A percentile compares a stretch with the other conserved stretches of the same genome.
These are phyloP conservation scores for Pseudotriccus pelzelni DNA, from an alignment of 2,797 vertebrate species.

Conservation along the genomic window DNA sequence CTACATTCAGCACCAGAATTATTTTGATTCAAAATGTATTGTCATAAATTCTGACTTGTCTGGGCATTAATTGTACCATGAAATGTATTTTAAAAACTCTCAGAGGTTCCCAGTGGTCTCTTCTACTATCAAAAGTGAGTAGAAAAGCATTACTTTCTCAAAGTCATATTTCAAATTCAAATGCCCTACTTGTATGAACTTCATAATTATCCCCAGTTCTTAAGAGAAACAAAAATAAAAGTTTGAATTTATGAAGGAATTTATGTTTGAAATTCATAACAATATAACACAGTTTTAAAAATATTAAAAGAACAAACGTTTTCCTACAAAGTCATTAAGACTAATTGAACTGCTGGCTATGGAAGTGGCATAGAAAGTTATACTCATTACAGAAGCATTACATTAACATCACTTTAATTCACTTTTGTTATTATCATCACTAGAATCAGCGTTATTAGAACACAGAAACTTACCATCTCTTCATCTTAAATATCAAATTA, in stretches of 20 bases:
- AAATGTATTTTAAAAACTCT: not conserved
- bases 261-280: not conserved
- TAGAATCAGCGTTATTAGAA: not conserved
- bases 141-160: not conserved
- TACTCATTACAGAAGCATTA: not conserved
- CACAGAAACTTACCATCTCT: not conserved
- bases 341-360: not conserved
- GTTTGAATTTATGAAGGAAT: not conserved
- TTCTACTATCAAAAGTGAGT: not conserved
- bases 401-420: not conserved
- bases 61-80: not conserved
- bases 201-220: not conserved
- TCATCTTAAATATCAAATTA: constrained; percentile 11
- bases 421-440: not conserved
- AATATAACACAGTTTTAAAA: not conserved
- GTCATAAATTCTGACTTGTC: not conserved
- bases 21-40: not conserved
- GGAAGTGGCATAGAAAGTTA: not conserved
- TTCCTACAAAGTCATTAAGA: not conserved
- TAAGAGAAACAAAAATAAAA: not conserved
- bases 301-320: not conserved
- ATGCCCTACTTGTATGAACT: not conserved
- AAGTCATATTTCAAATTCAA: not conserved
- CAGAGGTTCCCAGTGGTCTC: not conserved
- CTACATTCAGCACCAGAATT: not conserved